Evolutionary conservation across 2,888 invertebrate genomes (phyloP), one percentile per base, ranked within the genome.

Genomic region (Ochropleura leucogaster): DNA sequence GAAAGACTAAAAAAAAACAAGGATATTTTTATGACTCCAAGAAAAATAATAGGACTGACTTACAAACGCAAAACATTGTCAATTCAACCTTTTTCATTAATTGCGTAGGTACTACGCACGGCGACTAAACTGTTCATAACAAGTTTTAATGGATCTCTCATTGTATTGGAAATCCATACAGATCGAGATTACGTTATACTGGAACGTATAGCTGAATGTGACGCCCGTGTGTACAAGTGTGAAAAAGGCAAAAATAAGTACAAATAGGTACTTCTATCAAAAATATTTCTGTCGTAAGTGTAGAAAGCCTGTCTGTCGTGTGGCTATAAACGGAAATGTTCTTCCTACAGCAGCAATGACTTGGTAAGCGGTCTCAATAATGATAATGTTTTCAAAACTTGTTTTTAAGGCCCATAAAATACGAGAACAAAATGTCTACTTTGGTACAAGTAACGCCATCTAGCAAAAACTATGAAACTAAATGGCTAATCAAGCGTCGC

Each of bases 371-470:
- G n/a, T 20, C n/a, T 20, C 16, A 53, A 20, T n/a, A 16, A 46
- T 49, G 49, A 64, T 20, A 66, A 65, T 69, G 55, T 69, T 40
- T 5, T 20, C 12, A 46, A 18, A 8, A n/a, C 0, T 42, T 18
- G 2, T 14, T 18, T 42, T 42, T 44, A 8, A 42, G 8, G 44
- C 16, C 16, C 30, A 30, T 7, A 4, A 6, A 30, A 12, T 20
- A 42, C 14, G 9, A 20, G 12, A 12, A 51, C 46, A 40, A 49
- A 44, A 49, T 57, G n/a, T 18, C 1, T 2, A 3, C 0, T 51
- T 46, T 16, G 59, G 12, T 51, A 73, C 73, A 47, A 18, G 57
- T 77, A 71, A 3, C 49, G 85, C 68, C 83, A 85, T 85, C 83
- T 84, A 79, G 60, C 60, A 30, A 14, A 8, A 59, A 18, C 8